Evolutionary conservation across 2,888 invertebrate species (phyloP).

Genomic region (Papilio elwesi): DNA sequence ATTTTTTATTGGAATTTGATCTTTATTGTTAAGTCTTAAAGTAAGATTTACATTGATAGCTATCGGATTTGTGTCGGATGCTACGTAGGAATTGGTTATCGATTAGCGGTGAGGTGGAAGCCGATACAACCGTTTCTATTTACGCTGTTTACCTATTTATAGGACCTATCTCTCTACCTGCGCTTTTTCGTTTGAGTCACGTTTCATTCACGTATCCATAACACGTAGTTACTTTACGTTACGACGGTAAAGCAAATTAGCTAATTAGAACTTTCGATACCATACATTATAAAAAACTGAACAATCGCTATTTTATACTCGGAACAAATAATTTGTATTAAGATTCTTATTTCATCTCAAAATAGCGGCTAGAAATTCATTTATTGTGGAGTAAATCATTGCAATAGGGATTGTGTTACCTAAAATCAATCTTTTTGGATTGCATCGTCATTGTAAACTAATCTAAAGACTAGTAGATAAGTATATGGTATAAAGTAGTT

Average conservation of each 20-base stretch:
- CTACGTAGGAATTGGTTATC: slow-evolving; percentile 62
- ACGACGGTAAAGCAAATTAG: slow-evolving; percentile 11
- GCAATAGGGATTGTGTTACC: too few relatives aligned
- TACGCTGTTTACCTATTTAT: slow-evolving; percentile 83
- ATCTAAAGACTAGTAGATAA: too few relatives aligned
- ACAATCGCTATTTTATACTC: too few relatives aligned
- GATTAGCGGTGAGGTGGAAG: slow-evolving; percentile 76
- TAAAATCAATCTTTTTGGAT: too few relatives aligned
- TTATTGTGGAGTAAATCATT: too few relatives aligned
- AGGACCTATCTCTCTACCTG: slow-evolving; percentile 78
- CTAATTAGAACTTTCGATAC: slow-evolving; percentile 4
- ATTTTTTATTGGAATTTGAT: slow-evolving; percentile 23
- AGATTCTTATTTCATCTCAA: slow-evolving; percentile 1
- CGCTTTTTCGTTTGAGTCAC: slow-evolving; percentile 54
- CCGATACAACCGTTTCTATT: slow-evolving; percentile 81
- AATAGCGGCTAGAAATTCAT: not conserved
- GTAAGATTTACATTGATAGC: slow-evolving; percentile 48
- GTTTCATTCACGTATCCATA: slow-evolving; percentile 42
- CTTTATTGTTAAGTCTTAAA: slow-evolving; percentile 43
- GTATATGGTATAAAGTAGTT: too few relatives aligned
- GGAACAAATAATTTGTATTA: not conserved
- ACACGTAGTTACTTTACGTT: slow-evolving; percentile 29
- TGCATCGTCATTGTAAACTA: too few relatives aligned
- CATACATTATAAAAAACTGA: too few relatives aligned
- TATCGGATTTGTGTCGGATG: slow-evolving; percentile 54